Base-by-base conservation (phyloP, 2,113 vertebrate species). In the Corythornis madagascariensis region DNA sequence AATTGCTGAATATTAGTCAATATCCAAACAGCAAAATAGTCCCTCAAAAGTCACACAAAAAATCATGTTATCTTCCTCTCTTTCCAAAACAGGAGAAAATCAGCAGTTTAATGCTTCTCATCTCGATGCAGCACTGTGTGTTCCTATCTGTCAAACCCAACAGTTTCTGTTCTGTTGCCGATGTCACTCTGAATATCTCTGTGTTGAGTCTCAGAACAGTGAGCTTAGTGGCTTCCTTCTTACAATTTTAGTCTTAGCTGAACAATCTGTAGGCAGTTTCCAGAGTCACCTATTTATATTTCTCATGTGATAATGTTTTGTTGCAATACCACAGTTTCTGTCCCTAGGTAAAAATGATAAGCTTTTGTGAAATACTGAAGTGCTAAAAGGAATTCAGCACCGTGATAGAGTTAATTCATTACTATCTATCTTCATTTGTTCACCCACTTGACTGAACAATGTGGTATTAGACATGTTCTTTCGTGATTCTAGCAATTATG, bases 401-500 rank as follows among this genome's bases (percentile, higher is more conserved):
- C 3, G 3, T 0, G 5, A 55, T 42, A 35, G 80, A 80, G 70
- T 89, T 92, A 86, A 84, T 84, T 70, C 26, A 42, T 77, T 31
- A 59, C 86, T 89, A 84, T 35, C 43, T 40, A 7, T 47, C 81
- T 87, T 89, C 43, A 74, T 83, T 77, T 71, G n/a, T 74, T 96
- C 92, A 89, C 21, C 17, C 70, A 75, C 43, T 89, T 92, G 57
- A 64, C 56, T 75, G 81, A 89, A 50, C 22, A 45, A 16, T 57
- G 38, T 60, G 20, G 22, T 61, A 73, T 66, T 85, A 92, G 56
- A 77, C 63, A 43, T 2, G 3, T 72, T 95, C 42, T 73, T 20
- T 74, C 56, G 77, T 81, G 78, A 80, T 80, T 83, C 81, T 55
- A 77, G 61, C 82, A 91, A 86, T 91, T 96, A 78, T 59, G 31